Evolutionary conservation across 2,113 vertebrate species (phyloP).

Genomic region (Regulus satrapa): DNA sequence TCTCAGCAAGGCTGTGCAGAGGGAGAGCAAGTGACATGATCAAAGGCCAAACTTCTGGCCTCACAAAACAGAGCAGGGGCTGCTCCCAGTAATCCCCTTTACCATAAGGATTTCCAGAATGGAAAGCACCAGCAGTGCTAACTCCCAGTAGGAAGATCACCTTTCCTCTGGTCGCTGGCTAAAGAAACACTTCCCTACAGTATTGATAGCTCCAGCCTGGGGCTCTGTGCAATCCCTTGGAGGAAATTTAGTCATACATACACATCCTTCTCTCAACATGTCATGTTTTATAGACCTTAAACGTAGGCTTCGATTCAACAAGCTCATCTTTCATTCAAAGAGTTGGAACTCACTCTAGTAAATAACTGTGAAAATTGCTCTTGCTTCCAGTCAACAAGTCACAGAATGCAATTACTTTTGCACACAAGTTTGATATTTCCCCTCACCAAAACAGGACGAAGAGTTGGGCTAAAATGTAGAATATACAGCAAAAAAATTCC

Average conservation of each 20-base stretch:
- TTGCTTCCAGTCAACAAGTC: background rate
- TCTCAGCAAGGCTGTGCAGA: background rate
- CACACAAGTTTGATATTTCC: background rate
- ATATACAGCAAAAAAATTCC: background rate
- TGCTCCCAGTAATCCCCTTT: background rate
- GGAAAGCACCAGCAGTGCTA: background rate
- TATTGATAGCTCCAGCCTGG: background rate
- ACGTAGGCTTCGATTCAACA: background rate
- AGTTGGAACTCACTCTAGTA: background rate
- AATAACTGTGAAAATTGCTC: background rate
- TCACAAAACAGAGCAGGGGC: background rate
- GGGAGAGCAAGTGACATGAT: background rate
- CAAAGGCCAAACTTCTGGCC: background rate
- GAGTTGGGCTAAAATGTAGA: background rate
- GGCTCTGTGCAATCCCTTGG: background rate
- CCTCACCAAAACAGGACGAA: background rate
- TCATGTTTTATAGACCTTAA: background rate
- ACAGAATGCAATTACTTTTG: background rate
- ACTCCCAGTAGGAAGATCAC: background rate
- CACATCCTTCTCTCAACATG: background rate
- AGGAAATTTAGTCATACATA: background rate
- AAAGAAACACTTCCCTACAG: background rate
- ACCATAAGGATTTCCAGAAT: background rate
- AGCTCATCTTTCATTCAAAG: background rate
- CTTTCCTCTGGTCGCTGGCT: background rate